Conservation (phyloP, 2,888 invertebrate genomes). For the Lasius fuliginosus region DNA sequence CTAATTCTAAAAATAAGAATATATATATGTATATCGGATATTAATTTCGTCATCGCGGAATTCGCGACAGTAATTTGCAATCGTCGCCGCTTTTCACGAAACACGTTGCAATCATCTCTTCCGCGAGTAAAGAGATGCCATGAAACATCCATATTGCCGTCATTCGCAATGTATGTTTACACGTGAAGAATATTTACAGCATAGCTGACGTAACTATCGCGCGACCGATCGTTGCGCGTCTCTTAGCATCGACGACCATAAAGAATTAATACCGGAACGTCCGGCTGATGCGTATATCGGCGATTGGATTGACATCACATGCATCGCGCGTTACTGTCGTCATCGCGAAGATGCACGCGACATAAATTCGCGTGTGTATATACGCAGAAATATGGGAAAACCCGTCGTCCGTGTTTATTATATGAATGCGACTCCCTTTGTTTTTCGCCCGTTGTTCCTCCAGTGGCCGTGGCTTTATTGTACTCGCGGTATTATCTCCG, state of each 20-base stretch:
- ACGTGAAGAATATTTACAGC: conserved; percentile 26
- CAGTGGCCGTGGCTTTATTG: conserved; percentile 42
- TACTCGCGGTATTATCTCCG: conserved; percentile 7
- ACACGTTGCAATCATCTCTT: background rate
- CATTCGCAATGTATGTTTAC: background rate
- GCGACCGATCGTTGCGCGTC: conserved; percentile 22
- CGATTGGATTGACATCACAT: conserved; percentile 42
- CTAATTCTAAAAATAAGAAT: too few species aligned
- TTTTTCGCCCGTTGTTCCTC: conserved; percentile 21
- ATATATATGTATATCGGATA: background rate
- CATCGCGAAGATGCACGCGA: conserved; percentile 37
- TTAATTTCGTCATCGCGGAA: background rate
- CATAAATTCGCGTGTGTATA: conserved; percentile 56
- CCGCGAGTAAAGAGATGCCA: background rate
- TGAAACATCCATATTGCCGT: background rate
- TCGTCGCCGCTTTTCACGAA: background rate
- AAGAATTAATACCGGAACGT: conserved; percentile 50
- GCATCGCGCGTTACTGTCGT: conserved; percentile 27
- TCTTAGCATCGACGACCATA: conserved; percentile 14
- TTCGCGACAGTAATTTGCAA: too few species aligned
- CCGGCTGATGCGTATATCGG: conserved; percentile 13
- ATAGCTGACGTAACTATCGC: conserved; percentile 15
- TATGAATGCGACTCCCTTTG: conserved; percentile 28
- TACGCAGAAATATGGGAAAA: conserved; percentile 8
- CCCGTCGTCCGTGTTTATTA: background rate